Evolutionary conservation across 2,797 vertebrate species (phyloP).

Genomic region (Poecilia wingei): DNA sequence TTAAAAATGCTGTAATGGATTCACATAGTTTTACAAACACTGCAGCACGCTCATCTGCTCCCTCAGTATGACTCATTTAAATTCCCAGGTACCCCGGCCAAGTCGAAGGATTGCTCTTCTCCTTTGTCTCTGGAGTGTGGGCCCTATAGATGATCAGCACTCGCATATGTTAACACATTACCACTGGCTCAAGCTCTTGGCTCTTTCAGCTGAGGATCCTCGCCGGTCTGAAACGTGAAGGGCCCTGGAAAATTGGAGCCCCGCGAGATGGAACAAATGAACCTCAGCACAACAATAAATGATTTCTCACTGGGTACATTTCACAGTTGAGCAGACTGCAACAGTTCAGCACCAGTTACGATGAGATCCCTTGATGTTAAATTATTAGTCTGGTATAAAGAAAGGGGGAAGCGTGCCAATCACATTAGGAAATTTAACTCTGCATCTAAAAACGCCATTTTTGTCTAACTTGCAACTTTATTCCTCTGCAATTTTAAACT

Average conservation of each 20-base stretch:
- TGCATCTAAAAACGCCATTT: background rate
- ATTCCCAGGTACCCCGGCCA: slow-evolving; percentile 42
- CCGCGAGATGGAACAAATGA: slow-evolving; percentile 54
- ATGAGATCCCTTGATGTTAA: slow-evolving; percentile 15
- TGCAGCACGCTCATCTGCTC: slow-evolving; percentile 18
- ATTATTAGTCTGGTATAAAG: background rate
- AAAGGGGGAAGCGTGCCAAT: background rate
- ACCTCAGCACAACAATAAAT: slow-evolving; percentile 56
- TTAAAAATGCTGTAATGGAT: slow-evolving; percentile 29
- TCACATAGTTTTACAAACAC: slow-evolving; percentile 28
- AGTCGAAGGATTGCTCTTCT: slow-evolving; percentile 50
- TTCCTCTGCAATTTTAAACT: slow-evolving; percentile 5
- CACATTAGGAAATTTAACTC: slow-evolving; percentile 4
- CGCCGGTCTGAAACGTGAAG: slow-evolving; percentile 43
- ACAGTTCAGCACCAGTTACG: slow-evolving; percentile 44
- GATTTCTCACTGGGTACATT: slow-evolving; percentile 54
- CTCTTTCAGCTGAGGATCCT: slow-evolving; percentile 37
- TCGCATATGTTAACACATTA: slow-evolving; percentile 63
- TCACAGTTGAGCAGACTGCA: slow-evolving; percentile 45
- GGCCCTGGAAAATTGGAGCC: slow-evolving; percentile 60
- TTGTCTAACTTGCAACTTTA: slow-evolving; percentile 5
- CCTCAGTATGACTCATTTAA: slow-evolving; percentile 54
- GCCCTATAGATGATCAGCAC: slow-evolving; percentile 57
- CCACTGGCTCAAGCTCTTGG: slow-evolving; percentile 64
- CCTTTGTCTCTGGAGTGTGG: slow-evolving; percentile 46